phyloP scores from a whole-genome alignment of 2,888 invertebrate species.

The Allygus modestus region DNA sequence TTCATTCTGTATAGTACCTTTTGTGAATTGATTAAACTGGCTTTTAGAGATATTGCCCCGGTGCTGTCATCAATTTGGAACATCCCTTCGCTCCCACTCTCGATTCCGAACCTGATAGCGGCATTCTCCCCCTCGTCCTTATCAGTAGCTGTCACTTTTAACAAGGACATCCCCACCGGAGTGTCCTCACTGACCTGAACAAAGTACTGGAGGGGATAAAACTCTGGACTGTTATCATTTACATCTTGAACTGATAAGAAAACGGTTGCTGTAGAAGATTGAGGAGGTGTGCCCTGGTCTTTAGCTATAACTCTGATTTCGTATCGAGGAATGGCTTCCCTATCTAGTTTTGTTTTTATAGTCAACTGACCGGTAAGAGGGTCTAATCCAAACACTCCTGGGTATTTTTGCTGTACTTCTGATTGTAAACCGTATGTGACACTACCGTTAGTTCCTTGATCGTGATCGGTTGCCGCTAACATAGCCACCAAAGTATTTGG shows the following conservation, averaged over 20 bases:
- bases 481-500: conserved; percentile 89
- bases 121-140: conserved; percentile 94
- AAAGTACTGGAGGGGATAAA: conserved; percentile 94
- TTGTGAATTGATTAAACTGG: conserved; percentile 80
- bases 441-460: conserved; percentile 95
- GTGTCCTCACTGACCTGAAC: conserved; percentile 85
- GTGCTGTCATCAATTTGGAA: conserved; percentile 89
- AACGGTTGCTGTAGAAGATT: conserved; percentile 94
- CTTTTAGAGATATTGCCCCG: conserved; percentile 85
- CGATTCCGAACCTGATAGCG: conserved; percentile 86
- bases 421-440: conserved; percentile 90
- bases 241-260: conserved; percentile 88
- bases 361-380: conserved; percentile 91
- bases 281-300: conserved; percentile 94
- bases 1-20: conserved; percentile 85
- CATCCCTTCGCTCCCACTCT: conserved; percentile 87
- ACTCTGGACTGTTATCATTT: conserved; percentile 95
- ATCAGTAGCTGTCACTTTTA: conserved; percentile 90
- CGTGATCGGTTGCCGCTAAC: conserved; percentile 92
- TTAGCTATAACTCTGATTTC: conserved; percentile 91
- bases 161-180: conserved; percentile 80
- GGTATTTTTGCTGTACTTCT: conserved; percentile 87
- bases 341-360: conserved; percentile 86
- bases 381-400: conserved; percentile 90
- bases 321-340: conserved; percentile 88